Base-by-base conservation (phyloP, 2,797 vertebrate species). In the Falco berigora region DNA sequence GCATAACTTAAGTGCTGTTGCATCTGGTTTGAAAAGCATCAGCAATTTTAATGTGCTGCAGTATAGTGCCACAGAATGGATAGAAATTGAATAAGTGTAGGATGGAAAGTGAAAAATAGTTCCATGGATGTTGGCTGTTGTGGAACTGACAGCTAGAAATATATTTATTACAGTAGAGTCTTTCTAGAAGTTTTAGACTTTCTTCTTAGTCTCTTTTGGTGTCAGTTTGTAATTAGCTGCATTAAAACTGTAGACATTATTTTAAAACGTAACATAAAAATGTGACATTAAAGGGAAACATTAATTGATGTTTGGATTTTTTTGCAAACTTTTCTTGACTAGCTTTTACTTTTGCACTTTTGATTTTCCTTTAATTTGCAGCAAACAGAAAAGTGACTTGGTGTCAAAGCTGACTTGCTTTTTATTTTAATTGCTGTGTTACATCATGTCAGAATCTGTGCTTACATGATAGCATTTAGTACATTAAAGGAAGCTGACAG, bases 351-450 rank as follows among this genome's bases (percentile, higher is more conserved):
- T 55, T 27, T 62, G 23, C 78, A 62, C 59, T 93, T 88, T 47
- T 75, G 52, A 34, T 83, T 93, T 93, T 90, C 36, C 23, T 90
- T 91, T 95, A 87, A 87, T 96, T 96, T 92, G 58, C 63, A 85
- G 62, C 63, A 93, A 88, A 59, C 58, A 71, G 47, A 38, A 25
- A 86, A 77, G 56, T 91, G 94, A 88, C 40, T 32, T 63, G 49
- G 76, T 95, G 90, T 95, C 84, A 90, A 90, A 89, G 50, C 86
- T 92, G 88, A 34, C 86, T 95, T 88, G 55, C 88, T 96, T 94
- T 92, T 92, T 89, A 55, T 90, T 96, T 95, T 96, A 97, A 97
- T 96, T 96, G 67, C 83, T 96, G 84, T 81, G 90, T 96, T 97
- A 91, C 77, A 95, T 94, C 86, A 38, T 90, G 86, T 96, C 94